phyloP scores from a whole-genome alignment of 2,797 vertebrate genomes.

The Rhinichthys osculus region DNA sequence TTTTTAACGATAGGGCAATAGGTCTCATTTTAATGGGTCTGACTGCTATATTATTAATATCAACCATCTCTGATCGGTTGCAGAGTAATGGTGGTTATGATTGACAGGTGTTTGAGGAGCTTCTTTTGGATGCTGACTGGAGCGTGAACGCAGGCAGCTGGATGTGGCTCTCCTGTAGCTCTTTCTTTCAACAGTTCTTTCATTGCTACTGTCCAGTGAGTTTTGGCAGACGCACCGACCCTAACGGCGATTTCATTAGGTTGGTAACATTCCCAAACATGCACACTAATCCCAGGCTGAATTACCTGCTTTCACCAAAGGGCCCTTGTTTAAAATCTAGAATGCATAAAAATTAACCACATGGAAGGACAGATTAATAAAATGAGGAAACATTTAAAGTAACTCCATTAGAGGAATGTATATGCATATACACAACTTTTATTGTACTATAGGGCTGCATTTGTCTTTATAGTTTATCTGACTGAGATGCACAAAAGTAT shows the following conservation, averaged over 20 bases:
- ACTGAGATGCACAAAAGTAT: not conserved
- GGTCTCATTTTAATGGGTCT: not conserved
- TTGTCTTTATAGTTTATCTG: not conserved
- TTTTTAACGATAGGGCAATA: not conserved
- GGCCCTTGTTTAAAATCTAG: not conserved
- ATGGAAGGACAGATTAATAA: not conserved
- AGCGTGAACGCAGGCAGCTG: slow-evolving; percentile 85
- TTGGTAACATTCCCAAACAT: slow-evolving; percentile 68
- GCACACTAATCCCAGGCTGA: slow-evolving; percentile 41
- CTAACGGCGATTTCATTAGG: slow-evolving; percentile 86
- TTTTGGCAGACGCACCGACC: slow-evolving; percentile 83
- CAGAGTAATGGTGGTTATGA: slow-evolving; percentile 48
- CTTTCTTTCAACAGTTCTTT: slow-evolving; percentile 87
- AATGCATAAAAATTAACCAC: slow-evolving; percentile 19
- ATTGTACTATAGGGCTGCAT: not conserved
- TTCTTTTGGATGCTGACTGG: slow-evolving; percentile 83
- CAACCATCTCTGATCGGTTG: slow-evolving; percentile 11
- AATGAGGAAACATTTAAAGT: not conserved
- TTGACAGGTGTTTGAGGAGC: slow-evolving; percentile 78
- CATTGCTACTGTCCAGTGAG: slow-evolving; percentile 86
- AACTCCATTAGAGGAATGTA: not conserved
- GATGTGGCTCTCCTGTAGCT: slow-evolving; percentile 86
- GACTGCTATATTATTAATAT: not conserved
- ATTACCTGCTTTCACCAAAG: not conserved
- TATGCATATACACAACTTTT: no score